Evolutionary conservation across 2,797 vertebrate species (phyloP).

Genomic region (Acipenser oxyrinchus): DNA sequence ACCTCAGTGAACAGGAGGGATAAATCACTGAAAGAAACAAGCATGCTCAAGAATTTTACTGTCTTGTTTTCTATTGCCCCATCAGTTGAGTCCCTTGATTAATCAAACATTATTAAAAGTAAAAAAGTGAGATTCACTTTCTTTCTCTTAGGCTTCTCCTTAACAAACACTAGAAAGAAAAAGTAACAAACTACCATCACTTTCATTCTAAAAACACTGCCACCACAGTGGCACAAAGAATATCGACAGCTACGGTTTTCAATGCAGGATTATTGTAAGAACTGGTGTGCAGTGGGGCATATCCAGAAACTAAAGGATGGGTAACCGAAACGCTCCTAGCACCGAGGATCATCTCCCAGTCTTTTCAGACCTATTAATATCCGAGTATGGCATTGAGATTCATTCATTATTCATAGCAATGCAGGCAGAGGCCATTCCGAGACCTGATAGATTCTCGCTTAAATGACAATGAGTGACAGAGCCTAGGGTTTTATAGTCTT

Average conservation of each 20-base stretch:
- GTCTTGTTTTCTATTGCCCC: too few relatives aligned
- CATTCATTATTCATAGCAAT: slow-evolving; percentile 97
- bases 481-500: slow-evolving; percentile 79
- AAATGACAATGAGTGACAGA: slow-evolving; percentile 98
- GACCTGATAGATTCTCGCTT: slow-evolving; percentile 93
- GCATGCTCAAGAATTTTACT: too few relatives aligned
- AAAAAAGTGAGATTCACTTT: too few relatives aligned
- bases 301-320: slow-evolving; percentile 49
- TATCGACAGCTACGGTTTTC: not conserved
- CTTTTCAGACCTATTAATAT: slow-evolving; percentile 84
- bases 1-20: too few relatives aligned
- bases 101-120: too few relatives aligned
- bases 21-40: too few relatives aligned
- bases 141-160: too few relatives aligned
- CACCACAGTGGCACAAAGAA: not conserved
- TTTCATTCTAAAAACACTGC: too few relatives aligned
- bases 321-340: slow-evolving; percentile 44
- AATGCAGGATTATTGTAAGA: slow-evolving; percentile 7
- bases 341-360: slow-evolving; percentile 62
- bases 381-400: slow-evolving; percentile 73
- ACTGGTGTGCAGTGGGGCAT: slow-evolving; percentile 16
- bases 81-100: too few relatives aligned
- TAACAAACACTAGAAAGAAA: too few relatives aligned
- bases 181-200: too few relatives aligned
- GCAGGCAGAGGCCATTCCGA: slow-evolving; percentile 84